Conservation (phyloP, 2,888 invertebrate species). For the Lithodes maja region DNA sequence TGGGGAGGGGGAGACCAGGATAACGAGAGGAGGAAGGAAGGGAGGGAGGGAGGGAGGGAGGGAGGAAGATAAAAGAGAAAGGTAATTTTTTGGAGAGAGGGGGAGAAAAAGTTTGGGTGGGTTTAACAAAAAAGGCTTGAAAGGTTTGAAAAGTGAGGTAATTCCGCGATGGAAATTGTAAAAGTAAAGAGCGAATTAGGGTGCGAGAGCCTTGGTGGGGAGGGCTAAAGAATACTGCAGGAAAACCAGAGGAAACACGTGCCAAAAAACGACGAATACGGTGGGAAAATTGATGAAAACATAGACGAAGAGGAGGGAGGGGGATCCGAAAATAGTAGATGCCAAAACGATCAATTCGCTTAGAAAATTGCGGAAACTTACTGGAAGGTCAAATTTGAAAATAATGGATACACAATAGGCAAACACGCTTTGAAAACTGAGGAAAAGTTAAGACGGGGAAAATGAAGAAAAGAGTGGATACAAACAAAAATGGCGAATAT, state of each 20-base stretch:
- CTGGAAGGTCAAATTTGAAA: too few species aligned
- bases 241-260: neutral
- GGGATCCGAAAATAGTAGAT: neutral
- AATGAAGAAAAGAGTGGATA: too few species aligned
- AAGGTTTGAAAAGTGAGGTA: neutral
- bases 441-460: too few species aligned
- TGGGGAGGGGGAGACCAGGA: neutral
- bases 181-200: neutral
- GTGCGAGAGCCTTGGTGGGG: neutral
- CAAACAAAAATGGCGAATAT: too few species aligned
- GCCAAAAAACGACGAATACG: neutral
- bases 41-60: neutral
- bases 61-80: constrained; percentile 2
- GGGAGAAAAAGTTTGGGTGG: neutral
- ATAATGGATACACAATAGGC: too few species aligned
- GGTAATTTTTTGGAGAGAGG: neutral
- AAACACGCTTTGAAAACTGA: too few species aligned
- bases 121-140: neutral
- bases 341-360: neutral
- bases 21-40: neutral
- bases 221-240: neutral
- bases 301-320: neutral
- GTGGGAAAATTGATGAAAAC: neutral
- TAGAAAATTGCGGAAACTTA: too few species aligned
- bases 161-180: neutral